phyloP scores from a whole-genome alignment of 2,113 vertebrate species.

The Tetrax tetrax region DNA sequence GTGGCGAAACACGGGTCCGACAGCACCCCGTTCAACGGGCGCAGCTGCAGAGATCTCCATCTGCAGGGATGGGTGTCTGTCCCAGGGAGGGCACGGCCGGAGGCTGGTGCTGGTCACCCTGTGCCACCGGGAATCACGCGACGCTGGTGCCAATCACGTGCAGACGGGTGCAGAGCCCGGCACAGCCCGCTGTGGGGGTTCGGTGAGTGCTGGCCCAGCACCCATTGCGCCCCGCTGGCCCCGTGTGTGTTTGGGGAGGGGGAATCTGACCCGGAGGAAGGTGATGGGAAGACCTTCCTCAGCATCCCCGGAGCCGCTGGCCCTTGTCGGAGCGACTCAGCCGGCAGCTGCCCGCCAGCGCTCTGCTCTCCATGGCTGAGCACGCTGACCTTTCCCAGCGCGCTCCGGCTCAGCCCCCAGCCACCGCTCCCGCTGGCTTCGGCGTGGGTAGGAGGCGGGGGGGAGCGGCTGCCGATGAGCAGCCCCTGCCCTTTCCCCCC shows the following conservation, averaged over 20 bases:
- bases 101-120: neutral
- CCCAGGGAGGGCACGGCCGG: accelerated
- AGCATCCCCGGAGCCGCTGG: neutral
- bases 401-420: neutral
- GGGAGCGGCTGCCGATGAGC: neutral
- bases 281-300: neutral
- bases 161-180: neutral
- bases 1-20: no score
- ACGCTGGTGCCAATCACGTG: accelerated
- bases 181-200: neutral
- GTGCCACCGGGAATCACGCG: neutral
- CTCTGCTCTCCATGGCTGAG: slow-evolving; percentile 18
- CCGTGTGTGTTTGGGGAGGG: neutral
- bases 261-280: neutral
- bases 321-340: neutral
- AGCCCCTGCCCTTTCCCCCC: neutral
- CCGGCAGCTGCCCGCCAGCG: neutral
- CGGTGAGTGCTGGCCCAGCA: neutral
- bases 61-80: neutral
- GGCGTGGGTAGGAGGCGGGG: neutral
- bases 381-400: slow-evolving; percentile 47
- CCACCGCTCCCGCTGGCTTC: neutral
- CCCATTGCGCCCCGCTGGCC: neutral
- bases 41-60: neutral
- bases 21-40: no score